Conservation (phyloP, 2,888 invertebrate species). For the Aleiodes alternator region DNA sequence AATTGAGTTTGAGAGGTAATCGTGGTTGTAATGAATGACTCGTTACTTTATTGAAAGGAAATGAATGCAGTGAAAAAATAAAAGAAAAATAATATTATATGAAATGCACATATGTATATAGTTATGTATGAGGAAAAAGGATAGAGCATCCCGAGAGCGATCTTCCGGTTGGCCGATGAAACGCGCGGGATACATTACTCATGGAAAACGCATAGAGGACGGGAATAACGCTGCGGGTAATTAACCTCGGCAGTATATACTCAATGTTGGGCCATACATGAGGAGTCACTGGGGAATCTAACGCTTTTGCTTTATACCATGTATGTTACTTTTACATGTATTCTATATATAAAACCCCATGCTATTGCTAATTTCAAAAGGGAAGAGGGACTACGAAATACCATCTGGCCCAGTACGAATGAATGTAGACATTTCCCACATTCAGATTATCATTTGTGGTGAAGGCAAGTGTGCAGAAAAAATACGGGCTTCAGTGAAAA, state of each 20-base stretch:
- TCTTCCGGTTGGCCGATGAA: conserved; percentile 54
- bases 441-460: conserved; percentile 38
- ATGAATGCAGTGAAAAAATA: conserved; percentile 9
- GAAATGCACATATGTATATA: no score
- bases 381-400: conserved; percentile 1
- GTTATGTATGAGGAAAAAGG: conserved; percentile 15
- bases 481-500: conserved; percentile 26
- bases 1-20: conserved; percentile 19
- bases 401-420: conserved; percentile 45
- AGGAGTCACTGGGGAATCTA: conserved; percentile 41
- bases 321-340: conserved; percentile 36
- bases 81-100: conserved; percentile 7
- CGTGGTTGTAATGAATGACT: conserved; percentile 41
- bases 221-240: conserved; percentile 52
- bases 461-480: neutral
- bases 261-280: conserved; percentile 39
- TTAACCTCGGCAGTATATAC: conserved; percentile 54
- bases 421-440: conserved; percentile 45
- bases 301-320: conserved; percentile 33
- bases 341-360: neutral
- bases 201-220: conserved; percentile 43
- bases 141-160: conserved; percentile 45
- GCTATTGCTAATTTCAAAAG: conserved; percentile 47
- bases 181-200: conserved; percentile 57
- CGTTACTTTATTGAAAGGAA: conserved; percentile 42